Percentiles rank a stretch among this genome's conserved stretches.
Evolutionary conservation across 2,797 vertebrate species (phyloP).

Genomic region (Petrocephalus schoutedeni): DNA sequence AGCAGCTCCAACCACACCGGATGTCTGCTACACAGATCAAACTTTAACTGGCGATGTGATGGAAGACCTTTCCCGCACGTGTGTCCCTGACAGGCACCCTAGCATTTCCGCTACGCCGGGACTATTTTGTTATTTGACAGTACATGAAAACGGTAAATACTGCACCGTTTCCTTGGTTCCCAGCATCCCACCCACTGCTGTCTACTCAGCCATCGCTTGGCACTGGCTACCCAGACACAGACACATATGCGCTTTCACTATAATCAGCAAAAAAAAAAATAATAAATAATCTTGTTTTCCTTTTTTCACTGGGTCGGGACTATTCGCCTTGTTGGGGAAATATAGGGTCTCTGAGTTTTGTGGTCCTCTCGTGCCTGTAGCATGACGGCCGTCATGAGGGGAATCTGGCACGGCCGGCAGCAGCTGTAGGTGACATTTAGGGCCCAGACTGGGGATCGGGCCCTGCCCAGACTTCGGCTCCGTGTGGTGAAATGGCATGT

Average conservation of each 20-base stretch:
- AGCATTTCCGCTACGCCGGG: neutral
- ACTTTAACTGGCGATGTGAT: conserved; percentile 6
- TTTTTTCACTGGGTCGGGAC: neutral
- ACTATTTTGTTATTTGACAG: neutral
- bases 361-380: neutral
- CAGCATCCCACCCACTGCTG: neutral
- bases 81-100: conserved; percentile 1
- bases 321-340: neutral
- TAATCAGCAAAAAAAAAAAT: neutral
- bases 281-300: neutral
- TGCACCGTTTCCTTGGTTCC: neutral
- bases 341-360: neutral
- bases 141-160: neutral
- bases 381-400: neutral
- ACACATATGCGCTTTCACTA: neutral
- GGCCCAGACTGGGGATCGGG: neutral
- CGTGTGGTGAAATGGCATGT: neutral
- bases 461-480: neutral
- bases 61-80: neutral
- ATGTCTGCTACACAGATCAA: conserved; percentile 11
- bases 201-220: neutral
- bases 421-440: neutral
- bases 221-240: neutral
- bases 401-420: neutral
- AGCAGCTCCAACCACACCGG: neutral